Evolutionary conservation across 2,113 vertebrate genomes (phyloP), one percentile per base, ranked within the genome.

Genomic region (Hyaena hyaena): DNA sequence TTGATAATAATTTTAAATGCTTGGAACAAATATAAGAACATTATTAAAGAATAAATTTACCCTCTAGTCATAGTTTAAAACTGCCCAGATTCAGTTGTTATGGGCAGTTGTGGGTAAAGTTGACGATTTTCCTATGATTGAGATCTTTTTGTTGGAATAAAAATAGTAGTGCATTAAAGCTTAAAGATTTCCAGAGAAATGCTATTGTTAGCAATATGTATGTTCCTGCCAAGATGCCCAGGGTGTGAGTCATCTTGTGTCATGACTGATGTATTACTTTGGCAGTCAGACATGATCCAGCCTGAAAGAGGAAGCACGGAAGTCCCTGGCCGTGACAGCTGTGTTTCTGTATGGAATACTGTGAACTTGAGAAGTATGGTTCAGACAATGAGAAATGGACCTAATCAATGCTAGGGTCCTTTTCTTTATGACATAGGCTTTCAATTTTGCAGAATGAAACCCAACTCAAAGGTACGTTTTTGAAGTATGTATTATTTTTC

Each of bases 101-200:
- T 88, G 15, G 58, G 61, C 35, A 80, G 2, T 39, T 96, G 19
- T 79, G 4, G 68, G 33, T 35, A 92, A 93, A 93, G 16, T 79
- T 86, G 61, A 73, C 11, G 48, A 43, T 68, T 73, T 85, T 94
- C 53, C 9, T 94, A 77, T 53, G 28, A 86, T 73, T 81, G 1
- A 8, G 58, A 90, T 16, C 69, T 87, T 93, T 73, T 14, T 26
- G 26, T 84, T 92, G 83, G 71, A 91, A 81, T 61, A 82, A 92
- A 97, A 96, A 90, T 81, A 82, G 28, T 31, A 88, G 77, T 21
- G 7, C 10, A 82, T 86, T 92, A 95, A 89, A 63, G 45, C 31
- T 85, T 93, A 63, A 84, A 68, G 21, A 24, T 95, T 97, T 93
- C 95, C 89, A 73, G 90, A 83, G 86, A 94, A 88, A 91, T 68